Evolutionary conservation across 2,888 invertebrate species (phyloP).

Genomic region (Eumacrocentrus americanus): DNA sequence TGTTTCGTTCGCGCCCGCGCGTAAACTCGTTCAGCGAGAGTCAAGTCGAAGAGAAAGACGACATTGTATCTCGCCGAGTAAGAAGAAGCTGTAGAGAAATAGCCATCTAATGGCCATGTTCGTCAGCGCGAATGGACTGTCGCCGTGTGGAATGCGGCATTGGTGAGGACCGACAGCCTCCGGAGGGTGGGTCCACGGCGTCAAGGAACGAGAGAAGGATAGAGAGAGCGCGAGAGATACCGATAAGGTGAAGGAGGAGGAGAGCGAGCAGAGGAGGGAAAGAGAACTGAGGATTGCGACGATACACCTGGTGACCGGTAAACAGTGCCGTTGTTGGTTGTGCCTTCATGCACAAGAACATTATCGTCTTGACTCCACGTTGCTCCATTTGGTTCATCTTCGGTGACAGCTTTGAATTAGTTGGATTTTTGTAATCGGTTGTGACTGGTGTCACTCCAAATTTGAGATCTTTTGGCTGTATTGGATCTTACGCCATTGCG

Average conservation of each 20-base stretch:
- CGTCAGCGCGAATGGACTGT: conserved; percentile 12
- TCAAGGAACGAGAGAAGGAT: conserved; percentile 30
- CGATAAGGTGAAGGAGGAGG: conserved; percentile 12
- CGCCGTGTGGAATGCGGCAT: conserved; percentile 37
- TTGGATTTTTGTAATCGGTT: not conserved
- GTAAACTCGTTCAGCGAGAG: conserved; percentile 9
- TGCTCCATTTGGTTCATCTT: not conserved
- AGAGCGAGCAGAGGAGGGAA: not conserved
- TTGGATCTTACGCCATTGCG: conserved; percentile 17
- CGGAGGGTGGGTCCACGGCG: conserved; percentile 33
- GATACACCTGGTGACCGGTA: conserved; percentile 17
- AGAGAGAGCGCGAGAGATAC: conserved; percentile 30
- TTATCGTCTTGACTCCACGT: too few species aligned
- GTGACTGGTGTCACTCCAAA: too few species aligned
- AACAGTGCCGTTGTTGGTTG: conserved; percentile 13
- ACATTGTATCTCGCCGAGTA: not conserved
- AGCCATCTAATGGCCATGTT: not conserved
- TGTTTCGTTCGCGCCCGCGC: conserved; percentile 2
- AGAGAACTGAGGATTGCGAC: conserved; percentile 15
- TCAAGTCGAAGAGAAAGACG: not conserved
- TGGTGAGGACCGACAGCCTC: conserved; percentile 33
- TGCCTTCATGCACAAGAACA: conserved; percentile 7
- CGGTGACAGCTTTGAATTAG: not conserved
- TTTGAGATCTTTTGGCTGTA: too few species aligned
- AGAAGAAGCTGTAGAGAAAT: not conserved